Evolutionary conservation across 2,797 vertebrate species (phyloP).

Genomic region (Tauraco hartlaubi): DNA sequence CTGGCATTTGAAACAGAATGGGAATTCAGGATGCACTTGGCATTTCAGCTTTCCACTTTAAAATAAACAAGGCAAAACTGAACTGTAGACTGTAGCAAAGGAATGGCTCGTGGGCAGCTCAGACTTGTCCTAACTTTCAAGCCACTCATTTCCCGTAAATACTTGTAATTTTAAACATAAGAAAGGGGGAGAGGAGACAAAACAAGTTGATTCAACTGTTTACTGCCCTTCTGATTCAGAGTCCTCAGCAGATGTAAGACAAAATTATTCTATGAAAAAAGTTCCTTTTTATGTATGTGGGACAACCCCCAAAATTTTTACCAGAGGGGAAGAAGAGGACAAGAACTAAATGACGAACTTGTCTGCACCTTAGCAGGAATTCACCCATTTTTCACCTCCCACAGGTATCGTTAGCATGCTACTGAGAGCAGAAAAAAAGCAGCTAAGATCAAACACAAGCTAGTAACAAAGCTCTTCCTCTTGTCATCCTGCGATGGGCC

Average conservation of each 20-base stretch:
- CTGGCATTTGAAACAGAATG: neutral
- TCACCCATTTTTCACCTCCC: constrained; percentile 66
- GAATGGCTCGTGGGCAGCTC: constrained; percentile 38
- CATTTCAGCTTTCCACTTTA: neutral
- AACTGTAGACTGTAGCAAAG: neutral
- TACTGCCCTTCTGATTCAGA: constrained; percentile 68
- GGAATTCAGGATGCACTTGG: neutral
- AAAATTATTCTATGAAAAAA: constrained; percentile 59
- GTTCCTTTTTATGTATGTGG: constrained; percentile 53
- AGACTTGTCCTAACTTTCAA: constrained; percentile 34
- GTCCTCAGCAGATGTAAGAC: constrained; percentile 34
- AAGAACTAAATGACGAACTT: constrained; percentile 50
- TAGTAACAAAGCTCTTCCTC: constrained; percentile 60
- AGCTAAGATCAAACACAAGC: constrained; percentile 58
- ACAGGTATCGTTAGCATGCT: constrained; percentile 68
- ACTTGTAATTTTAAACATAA: constrained; percentile 45
- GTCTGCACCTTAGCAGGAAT: constrained; percentile 56
- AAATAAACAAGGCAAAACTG: neutral
- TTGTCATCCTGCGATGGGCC: neutral
- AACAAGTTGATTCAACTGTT: constrained; percentile 62
- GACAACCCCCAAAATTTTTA: constrained; percentile 61
- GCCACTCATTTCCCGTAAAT: constrained; percentile 59
- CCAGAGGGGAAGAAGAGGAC: constrained; percentile 52
- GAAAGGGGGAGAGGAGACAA: constrained; percentile 45
- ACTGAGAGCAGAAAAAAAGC: constrained; percentile 36